These are phyloP conservation scores for Fabriciana adippe DNA, from an alignment of 2,888 invertebrate genomes.

Conservation along the genomic window DNA sequence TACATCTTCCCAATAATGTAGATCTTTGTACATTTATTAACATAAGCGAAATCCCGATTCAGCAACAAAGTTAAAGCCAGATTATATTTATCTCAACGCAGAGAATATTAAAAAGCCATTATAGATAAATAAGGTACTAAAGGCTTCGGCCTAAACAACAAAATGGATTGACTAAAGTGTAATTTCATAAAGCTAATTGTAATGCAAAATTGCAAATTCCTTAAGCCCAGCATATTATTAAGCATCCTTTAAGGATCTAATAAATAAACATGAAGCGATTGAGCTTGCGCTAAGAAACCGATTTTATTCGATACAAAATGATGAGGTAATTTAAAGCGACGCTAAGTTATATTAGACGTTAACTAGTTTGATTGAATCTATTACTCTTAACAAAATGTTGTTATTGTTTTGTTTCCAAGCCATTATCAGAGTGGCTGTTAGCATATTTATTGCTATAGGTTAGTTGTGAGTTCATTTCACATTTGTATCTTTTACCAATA, in stretches of 20 bases:
- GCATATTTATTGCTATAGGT: not conserved
- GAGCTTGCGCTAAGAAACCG: constrained; percentile 36
- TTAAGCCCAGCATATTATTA: constrained; percentile 42
- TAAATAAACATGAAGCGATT: constrained; percentile 72
- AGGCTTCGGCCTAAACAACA: constrained; percentile 23
- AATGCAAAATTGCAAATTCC: constrained; percentile 42
- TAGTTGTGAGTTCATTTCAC: too few relatives aligned
- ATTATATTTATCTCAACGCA: constrained; percentile 7
- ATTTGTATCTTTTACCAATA: too few relatives aligned
- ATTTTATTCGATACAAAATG: constrained; percentile 38
- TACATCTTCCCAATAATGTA: too few relatives aligned
- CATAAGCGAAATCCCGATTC: not conserved
- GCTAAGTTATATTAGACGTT: constrained; percentile 28
- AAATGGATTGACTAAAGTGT: constrained; percentile 34
- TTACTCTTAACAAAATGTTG: not conserved
- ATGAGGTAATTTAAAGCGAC: constrained; percentile 27
- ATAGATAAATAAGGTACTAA: constrained; percentile 20
- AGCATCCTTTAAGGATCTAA: constrained; percentile 59
- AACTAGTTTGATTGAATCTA: constrained; percentile 18
- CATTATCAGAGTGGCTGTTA: not conserved
- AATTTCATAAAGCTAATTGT: constrained; percentile 35
- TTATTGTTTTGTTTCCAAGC: constrained; percentile 6
- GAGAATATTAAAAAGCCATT: constrained; percentile 23
- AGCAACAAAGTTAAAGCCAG: not conserved
- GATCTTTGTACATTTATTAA: too few relatives aligned